These are phyloP conservation scores for Gouania willdenowi DNA, from an alignment of 2,797 vertebrate genomes.

Conservation along the genomic window DNA sequence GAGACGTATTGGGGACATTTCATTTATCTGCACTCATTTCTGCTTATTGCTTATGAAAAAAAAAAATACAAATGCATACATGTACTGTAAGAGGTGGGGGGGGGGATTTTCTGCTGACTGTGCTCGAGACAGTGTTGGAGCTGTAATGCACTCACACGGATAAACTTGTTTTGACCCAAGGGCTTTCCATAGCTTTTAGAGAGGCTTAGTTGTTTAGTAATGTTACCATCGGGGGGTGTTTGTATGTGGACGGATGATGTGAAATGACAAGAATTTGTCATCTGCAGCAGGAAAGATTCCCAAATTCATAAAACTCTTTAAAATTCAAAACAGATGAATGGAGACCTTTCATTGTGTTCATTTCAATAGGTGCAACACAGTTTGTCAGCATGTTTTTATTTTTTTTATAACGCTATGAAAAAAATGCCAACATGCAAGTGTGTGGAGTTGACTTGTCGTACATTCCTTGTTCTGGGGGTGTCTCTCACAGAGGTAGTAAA, in stretches of 20 bases:
- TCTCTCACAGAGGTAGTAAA: neutral
- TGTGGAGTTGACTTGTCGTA: too few species aligned
- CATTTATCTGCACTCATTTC: too few species aligned
- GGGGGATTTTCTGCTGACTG: neutral
- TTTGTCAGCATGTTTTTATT: too few species aligned
- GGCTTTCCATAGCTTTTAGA: conserved; percentile 25
- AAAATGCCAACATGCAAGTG: too few species aligned
- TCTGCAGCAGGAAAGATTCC: conserved; percentile 15
- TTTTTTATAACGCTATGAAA: too few species aligned
- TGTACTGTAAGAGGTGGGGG: too few species aligned
- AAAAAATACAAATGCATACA: neutral
- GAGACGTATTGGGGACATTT: too few species aligned
- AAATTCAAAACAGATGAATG: neutral
- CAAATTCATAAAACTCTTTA: neutral
- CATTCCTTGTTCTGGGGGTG: neutral
- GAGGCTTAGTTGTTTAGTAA: conserved; percentile 32
- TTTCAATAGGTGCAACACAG: too few species aligned
- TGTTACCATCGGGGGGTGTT: conserved; percentile 20
- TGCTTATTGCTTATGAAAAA: neutral
- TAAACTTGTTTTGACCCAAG: conserved; percentile 22
- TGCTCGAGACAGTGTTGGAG: conserved; percentile 1
- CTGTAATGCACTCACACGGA: neutral
- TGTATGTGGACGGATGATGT: conserved; percentile 33
- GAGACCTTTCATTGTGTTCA: neutral
- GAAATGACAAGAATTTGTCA: conserved; percentile 26